Conservation (phyloP, 2,888 invertebrate genomes). For the Xylocampa areola region DNA sequence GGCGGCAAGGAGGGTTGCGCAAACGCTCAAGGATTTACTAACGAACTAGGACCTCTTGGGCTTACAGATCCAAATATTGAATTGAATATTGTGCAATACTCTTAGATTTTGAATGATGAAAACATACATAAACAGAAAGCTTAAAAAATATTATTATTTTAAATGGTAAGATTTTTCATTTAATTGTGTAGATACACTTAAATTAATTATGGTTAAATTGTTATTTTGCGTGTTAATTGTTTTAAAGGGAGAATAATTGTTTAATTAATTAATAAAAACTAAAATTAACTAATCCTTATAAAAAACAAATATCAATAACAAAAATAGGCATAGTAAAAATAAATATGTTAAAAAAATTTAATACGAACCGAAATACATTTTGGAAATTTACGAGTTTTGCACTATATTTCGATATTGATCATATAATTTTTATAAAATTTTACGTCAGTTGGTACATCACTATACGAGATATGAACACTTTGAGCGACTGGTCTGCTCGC, state of each 20-base stretch:
- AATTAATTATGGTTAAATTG: no score
- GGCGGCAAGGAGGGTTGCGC: conserved; percentile 62
- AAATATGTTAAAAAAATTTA: conserved; percentile 5
- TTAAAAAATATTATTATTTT: neutral
- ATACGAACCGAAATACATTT: conserved; percentile 54
- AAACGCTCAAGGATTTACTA: conserved; percentile 62
- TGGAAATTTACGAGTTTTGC: conserved; percentile 24
- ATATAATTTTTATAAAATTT: conserved; percentile 10
- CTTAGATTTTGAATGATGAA: no score
- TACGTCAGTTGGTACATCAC: conserved; percentile 28
- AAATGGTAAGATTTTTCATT: no score
- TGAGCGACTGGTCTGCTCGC: conserved; percentile 63
- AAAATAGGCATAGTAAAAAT: neutral
- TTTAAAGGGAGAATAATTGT: no score
- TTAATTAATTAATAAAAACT: neutral
- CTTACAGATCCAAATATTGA: neutral
- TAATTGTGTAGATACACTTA: no score
- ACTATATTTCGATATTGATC: conserved; percentile 16
- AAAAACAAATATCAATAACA: neutral
- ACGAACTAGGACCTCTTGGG: conserved; percentile 41
- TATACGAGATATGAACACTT: conserved; percentile 12
- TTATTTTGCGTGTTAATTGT: no score
- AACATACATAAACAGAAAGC: no score
- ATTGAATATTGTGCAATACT: neutral
- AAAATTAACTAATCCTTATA: neutral